Evolutionary conservation across 2,888 invertebrate species (phyloP), one percentile per base, ranked within the genome.

Genomic region (Hecatera dysodea): DNA sequence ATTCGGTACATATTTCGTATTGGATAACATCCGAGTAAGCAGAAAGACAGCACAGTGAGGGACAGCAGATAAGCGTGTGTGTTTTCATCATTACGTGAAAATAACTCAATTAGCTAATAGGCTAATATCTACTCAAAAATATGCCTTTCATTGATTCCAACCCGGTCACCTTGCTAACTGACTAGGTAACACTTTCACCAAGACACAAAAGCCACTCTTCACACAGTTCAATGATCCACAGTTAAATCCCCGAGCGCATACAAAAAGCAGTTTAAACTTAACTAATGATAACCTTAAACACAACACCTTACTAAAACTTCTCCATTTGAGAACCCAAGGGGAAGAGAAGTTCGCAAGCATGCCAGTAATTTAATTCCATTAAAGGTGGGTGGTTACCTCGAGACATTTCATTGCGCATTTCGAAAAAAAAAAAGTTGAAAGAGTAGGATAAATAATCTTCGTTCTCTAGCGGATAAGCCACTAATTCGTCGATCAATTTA

Each of bases 401-500:
- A 68, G 33, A 64, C 52, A 59, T 50, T 52, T 42, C 11, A 64
- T 59, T 52, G 64, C 17, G 24, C n/a, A 73, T 52, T 66, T 11
- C 19, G 42, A 36, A 60, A 73, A 69, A 77, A 12, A 61, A 74
- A 62, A 72, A 11, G 33, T 36, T 24, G 22, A 74, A 59, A 57
- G 6, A 22, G 66, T 56, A 69, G 36, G 66, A 71, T 72, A 68
- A 82, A 79, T 75, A 75, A 71, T 60, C 36, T 57, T 71, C 46
- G 62, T 59, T 42, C 62, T 57, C 68, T 24, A 62, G 62, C 29
- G 68, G 67, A 67, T 67, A 75, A 57, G 24, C 17, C 39, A 22
- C 46, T 75, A 81, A 77, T 80, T 79, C 68, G 36, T 77, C 73
- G 77, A 85, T 81, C 67, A 84, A 86, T 87, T 83, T 78, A 76